Base-by-base conservation (phyloP, 2,113 vertebrate genomes). In the Anseranas semipalmata region DNA sequence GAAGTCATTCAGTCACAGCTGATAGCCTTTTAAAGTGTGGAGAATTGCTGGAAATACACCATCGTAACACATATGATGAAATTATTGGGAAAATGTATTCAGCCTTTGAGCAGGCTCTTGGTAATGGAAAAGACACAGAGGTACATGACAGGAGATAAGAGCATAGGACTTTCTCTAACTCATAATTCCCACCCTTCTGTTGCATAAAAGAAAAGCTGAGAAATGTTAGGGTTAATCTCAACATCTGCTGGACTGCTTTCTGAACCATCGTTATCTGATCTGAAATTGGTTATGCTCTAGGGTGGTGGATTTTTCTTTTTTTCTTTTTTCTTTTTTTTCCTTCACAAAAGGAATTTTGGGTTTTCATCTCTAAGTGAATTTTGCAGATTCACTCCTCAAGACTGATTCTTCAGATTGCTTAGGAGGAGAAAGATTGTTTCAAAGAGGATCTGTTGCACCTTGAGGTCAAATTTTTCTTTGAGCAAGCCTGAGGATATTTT, bases 391-490 rank as follows among this genome's bases (percentile, higher is more conserved):
- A 60, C 39, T 87, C 79, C 15, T 63, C 65, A 65, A 76, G 24
- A 33, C 27, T 53, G 48, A 43, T 35, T 76, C 35, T 66, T 91
- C 39, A 68, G 60, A 92, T 89, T 94, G 70, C 70, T 84, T 75
- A 75, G 96, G 95, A 96, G 89, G 88, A 68, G 66, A n/a, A 81
- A 59, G n/a, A 89, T 94, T 86, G 39, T 91, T 95, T 93, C 96
- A 96, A 91, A 95, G 89, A 75, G 39, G 48, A 53, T 78, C 76
- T 85, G 24, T 45, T 76, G 58, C 53, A 91, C 66, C 77, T 90
- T 45, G 78, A 87, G 96, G 94, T 95, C 96, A 96, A 82, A 76
- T 73, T 78, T 96, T 90, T 53, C 92, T 94, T 96, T 96, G 89
- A 96, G 70, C 25, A 8, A 66, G 46, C 22, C 60, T 84, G 55